Conservation (phyloP, 2,888 invertebrate genomes). For the Tachina fera region DNA sequence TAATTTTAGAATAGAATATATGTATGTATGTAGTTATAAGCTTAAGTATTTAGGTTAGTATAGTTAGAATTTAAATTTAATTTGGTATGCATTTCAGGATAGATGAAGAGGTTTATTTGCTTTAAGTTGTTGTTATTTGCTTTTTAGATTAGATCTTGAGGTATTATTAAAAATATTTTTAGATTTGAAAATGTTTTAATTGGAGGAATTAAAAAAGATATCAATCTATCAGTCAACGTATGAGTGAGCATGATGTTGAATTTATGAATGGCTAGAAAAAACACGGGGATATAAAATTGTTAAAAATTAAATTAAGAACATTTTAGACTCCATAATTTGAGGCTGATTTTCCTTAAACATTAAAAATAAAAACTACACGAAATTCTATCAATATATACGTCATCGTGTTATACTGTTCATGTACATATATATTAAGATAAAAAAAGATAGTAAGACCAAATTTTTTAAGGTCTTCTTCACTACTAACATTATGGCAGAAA, state of each 20-base stretch:
- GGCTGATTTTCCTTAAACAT: too few relatives aligned
- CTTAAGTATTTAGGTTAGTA: conserved; percentile 37
- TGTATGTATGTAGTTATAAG: too few relatives aligned
- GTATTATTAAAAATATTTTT: conserved; percentile 44
- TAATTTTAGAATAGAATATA: conserved; percentile 61
- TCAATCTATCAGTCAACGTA: conserved; percentile 63
- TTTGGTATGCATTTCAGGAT: conserved; percentile 39
- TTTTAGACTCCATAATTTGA: too few relatives aligned
- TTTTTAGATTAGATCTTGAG: conserved; percentile 47
- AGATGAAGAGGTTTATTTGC: conserved; percentile 45
- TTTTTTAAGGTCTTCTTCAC: too few relatives aligned
- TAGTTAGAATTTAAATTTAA: conserved; percentile 24
- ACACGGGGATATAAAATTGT: conserved; percentile 32
- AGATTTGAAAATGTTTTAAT: conserved; percentile 22
- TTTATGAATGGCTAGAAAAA: background rate
- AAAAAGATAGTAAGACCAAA: too few relatives aligned
- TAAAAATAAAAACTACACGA: too few relatives aligned
- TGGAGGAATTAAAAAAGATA: conserved; percentile 12
- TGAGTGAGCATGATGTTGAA: background rate
- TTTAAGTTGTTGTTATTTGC: conserved; percentile 4
- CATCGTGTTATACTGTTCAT: too few relatives aligned
- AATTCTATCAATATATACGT: too few relatives aligned
- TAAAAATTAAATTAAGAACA: background rate
- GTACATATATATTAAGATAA: too few relatives aligned
- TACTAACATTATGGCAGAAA: too few relatives aligned